These are phyloP conservation scores for Vombatus ursinus DNA, from an alignment of 2,113 vertebrate genomes.

Conservation along the genomic window DNA sequence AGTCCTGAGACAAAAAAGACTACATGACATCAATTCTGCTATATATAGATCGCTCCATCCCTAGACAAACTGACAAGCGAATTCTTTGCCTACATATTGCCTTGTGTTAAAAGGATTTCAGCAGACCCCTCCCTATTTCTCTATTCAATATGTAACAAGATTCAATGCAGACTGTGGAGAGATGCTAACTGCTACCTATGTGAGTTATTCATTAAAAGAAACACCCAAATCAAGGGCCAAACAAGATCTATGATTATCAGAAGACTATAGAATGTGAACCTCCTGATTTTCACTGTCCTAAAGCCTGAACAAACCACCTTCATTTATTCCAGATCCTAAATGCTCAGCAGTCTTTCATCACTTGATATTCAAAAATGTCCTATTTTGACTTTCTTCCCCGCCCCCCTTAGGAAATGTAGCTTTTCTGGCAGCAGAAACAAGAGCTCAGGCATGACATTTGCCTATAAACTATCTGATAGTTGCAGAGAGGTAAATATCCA, in stretches of 20 bases:
- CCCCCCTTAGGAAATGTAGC: conserved; percentile 45
- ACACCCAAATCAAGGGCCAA: conserved; percentile 47
- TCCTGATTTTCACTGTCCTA: background rate
- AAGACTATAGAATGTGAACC: background rate
- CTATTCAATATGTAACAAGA: conserved; percentile 43
- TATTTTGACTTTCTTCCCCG: background rate
- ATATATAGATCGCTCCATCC: background rate
- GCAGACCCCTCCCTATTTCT: conserved; percentile 21
- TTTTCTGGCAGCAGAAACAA: conserved; percentile 4
- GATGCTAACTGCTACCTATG: conserved; percentile 69
- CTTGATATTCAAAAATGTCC: background rate
- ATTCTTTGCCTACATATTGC: conserved; percentile 12
- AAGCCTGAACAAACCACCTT: background rate
- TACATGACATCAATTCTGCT: background rate
- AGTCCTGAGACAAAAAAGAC: conserved; percentile 1
- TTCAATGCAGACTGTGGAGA: conserved; percentile 61
- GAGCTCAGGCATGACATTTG: conserved; percentile 68
- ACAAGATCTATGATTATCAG: conserved; percentile 25
- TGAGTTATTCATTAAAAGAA: conserved; percentile 59
- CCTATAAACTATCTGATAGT: conserved; percentile 55
- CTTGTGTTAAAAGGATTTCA: conserved; percentile 23
- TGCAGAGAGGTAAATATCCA: conserved; percentile 29
- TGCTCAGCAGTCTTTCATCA: background rate
- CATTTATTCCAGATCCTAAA: background rate
- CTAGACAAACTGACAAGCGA: background rate